Evolutionary conservation across 2,888 invertebrate genomes (phyloP), one percentile per base, ranked within the genome.

Genomic region (Xestoiulus laeticollis): DNA sequence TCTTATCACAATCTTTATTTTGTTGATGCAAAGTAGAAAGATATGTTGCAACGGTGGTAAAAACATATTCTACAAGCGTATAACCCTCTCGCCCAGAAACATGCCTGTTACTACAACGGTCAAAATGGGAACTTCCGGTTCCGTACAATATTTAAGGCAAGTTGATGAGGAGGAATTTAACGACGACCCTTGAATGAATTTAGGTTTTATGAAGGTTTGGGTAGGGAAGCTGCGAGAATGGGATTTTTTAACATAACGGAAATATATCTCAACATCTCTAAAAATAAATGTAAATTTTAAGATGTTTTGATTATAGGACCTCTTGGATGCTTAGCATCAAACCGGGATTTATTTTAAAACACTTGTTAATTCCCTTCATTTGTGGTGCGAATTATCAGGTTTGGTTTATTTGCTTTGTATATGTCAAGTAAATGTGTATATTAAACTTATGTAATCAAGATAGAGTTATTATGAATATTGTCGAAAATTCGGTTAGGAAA

Each of bases 111-210:
- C 78, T 4, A 78, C 78, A 26, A 26, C 78, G 30, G 26, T 78
- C 1, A 78, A 78, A 26, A 26, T 30, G 78, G 78, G 78, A 12
- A 30, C 78, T 30, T 78, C 78, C 26, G 78, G 78, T 30, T 78
- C 78, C 30, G 78, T 78, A 16, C 30, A 78, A 10, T 78, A 78
- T 26, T 78, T 78, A 26, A 78, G 78, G 30, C 78, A 78, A 78
- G 78, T 78, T 26, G 78, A 78, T 12, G 78, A 78, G 30, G 78
- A 78, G 30, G 78, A 78, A 78, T 78, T 30, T 16, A 78, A 30
- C 14, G 78, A 78, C 14, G 68, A 68, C 8, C 30, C 26, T 12
- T 78, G 16, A 78, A 30, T 30, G 78, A 30, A 78, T 16, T 30
- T 16, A 1, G 12, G 12, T 78, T 30, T 30, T 30, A 78, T 8